A percentile compares a stretch with the other conserved stretches of the same genome.
phyloP scores from a whole-genome alignment of 2,888 invertebrate genomes.

The Caenorhabditis wallacei region DNA sequence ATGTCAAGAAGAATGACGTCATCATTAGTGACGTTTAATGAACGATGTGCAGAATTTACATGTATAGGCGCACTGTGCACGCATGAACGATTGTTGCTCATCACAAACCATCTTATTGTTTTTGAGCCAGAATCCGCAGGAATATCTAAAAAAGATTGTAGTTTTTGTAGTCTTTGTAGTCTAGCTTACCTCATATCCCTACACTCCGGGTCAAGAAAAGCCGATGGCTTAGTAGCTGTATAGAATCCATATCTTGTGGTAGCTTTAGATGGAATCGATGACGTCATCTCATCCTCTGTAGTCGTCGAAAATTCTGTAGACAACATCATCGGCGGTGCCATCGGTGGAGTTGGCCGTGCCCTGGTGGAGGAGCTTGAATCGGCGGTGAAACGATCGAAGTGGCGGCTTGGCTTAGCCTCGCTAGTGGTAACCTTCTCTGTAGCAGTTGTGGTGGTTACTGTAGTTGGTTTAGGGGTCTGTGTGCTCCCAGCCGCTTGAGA shows the following conservation, averaged over 20 bases:
- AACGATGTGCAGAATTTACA: constrained; percentile 75
- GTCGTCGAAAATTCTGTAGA: constrained; percentile 36
- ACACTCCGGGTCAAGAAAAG: constrained; percentile 71
- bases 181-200: constrained; percentile 68
- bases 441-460: constrained; percentile 34
- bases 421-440: no score
- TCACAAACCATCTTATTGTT: constrained; percentile 76
- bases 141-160: constrained; percentile 68
- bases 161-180: not conserved
- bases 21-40: constrained; percentile 57
- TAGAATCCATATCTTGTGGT: constrained; percentile 62
- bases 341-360: constrained; percentile 58
- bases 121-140: constrained; percentile 81
- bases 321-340: constrained; percentile 57
- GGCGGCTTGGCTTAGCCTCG: constrained; percentile 39
- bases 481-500: constrained; percentile 37
- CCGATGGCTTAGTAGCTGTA: constrained; percentile 70
- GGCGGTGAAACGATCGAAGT: constrained; percentile 57
- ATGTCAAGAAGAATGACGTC: not conserved
- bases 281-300: constrained; percentile 18
- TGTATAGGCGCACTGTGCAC: constrained; percentile 79
- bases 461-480: constrained; percentile 30
- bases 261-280: constrained; percentile 30
- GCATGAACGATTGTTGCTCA: constrained; percentile 79
- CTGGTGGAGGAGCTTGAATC: constrained; percentile 39